phyloP scores from a whole-genome alignment of 2,113 vertebrate genomes.

The Pogonocichla stellata region DNA sequence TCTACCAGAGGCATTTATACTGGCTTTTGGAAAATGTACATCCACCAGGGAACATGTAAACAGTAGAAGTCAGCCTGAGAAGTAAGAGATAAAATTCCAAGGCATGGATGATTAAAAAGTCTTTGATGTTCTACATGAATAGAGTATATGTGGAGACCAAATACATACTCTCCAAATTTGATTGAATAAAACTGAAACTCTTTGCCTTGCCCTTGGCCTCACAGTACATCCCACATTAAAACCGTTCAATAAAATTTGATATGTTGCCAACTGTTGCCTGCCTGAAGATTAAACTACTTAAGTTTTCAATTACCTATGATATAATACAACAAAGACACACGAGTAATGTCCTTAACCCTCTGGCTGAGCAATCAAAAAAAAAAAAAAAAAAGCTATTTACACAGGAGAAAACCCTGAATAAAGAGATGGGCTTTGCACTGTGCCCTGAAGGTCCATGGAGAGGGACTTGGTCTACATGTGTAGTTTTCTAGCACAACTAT shows the following conservation, averaged over 20 bases:
- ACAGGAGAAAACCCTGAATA: neutral
- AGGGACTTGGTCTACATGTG: neutral
- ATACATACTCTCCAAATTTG: constrained; percentile 22
- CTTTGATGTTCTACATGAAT: constrained; percentile 19
- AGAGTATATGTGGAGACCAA: neutral
- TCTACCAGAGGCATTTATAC: neutral
- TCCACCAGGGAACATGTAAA: neutral
- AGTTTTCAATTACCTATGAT: constrained; percentile 56
- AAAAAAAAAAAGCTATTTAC: neutral
- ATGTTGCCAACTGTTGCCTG: constrained; percentile 17
- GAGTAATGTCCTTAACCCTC: neutral
- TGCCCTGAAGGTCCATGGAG: neutral
- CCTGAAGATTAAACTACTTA: constrained; percentile 45
- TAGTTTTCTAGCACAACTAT: neutral
- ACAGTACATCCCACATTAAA: constrained; percentile 19
- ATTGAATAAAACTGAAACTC: constrained; percentile 32
- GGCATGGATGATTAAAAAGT: neutral
- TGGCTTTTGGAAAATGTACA: constrained; percentile 1
- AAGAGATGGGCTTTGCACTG: neutral
- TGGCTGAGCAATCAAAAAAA: neutral
- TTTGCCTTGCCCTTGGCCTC: constrained; percentile 10
- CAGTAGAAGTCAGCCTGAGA: neutral
- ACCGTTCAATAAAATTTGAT: constrained; percentile 54
- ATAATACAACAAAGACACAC: constrained; percentile 32
- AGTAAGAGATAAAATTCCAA: constrained; percentile 19